Percentiles rank a stretch among this genome's conserved stretches.
phyloP scores from a whole-genome alignment of 2,888 invertebrate genomes.

The Silvanus unidentatus region DNA sequence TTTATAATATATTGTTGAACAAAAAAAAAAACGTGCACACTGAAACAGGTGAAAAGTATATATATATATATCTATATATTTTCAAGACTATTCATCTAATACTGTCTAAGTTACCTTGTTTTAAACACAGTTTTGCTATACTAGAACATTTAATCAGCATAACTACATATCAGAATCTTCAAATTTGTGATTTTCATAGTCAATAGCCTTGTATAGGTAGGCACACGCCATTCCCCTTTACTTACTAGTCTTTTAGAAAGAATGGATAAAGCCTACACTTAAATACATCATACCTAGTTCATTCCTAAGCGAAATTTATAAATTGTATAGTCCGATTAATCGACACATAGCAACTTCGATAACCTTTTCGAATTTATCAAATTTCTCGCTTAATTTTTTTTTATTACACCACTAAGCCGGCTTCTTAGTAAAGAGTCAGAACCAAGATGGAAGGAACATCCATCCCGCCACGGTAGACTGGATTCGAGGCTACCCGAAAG shows the following conservation, averaged over 20 bases:
- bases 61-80: too few species aligned
- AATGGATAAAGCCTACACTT: slow-evolving; percentile 43
- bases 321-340: slow-evolving; percentile 43
- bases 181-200: slow-evolving; percentile 45
- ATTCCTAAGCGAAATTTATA: slow-evolving; percentile 62
- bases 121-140: slow-evolving; percentile 45
- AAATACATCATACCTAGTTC: slow-evolving; percentile 62
- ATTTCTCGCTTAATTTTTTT: slow-evolving; percentile 26
- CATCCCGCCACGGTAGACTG: slow-evolving; percentile 58
- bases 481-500: slow-evolving; percentile 43
- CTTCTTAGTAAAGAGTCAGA: slow-evolving; percentile 64
- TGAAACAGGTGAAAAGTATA: background rate
- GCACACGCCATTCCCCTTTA: slow-evolving; percentile 63
- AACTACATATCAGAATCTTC: slow-evolving; percentile 45
- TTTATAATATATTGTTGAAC: slow-evolving; percentile 1
- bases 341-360: slow-evolving; percentile 34
- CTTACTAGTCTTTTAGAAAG: slow-evolving; percentile 42
- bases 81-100: slow-evolving; percentile 21
- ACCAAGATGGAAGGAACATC: slow-evolving; percentile 72
- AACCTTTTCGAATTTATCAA: slow-evolving; percentile 12
- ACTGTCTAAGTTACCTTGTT: slow-evolving; percentile 44
- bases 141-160: slow-evolving; percentile 47
- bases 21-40: background rate
- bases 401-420: slow-evolving; percentile 58
- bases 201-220: slow-evolving; percentile 55